Percentiles rank a stretch among this genome's conserved stretches.
Evolutionary conservation across 92 coral and sea anemone genomes (phyloP).

Genomic region (Umimayanthus kanabou): DNA sequence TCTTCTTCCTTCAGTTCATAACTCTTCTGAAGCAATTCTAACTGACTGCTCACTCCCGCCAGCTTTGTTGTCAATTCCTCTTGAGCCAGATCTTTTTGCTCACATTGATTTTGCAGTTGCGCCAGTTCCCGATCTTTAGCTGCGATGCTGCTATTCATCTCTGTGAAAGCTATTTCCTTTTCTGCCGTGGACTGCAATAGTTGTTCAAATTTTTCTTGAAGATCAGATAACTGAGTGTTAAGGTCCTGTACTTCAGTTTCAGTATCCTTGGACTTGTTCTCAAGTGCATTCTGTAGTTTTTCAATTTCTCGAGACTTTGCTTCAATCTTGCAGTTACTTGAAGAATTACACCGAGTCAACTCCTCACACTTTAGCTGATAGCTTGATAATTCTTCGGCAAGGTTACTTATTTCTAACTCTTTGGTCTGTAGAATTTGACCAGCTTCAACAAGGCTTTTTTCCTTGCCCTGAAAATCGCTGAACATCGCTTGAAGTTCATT

Average conservation of each 20-base stretch:
- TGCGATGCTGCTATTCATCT: neutral
- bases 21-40: slow-evolving; percentile 19
- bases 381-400: slow-evolving; percentile 11
- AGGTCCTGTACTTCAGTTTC: slow-evolving; percentile 56
- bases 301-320: slow-evolving; percentile 44
- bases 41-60: neutral
- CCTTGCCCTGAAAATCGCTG: neutral
- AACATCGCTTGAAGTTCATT: slow-evolving; percentile 15
- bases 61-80: neutral
- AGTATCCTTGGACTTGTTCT: slow-evolving; percentile 39
- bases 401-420: slow-evolving; percentile 2
- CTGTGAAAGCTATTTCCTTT: slow-evolving; percentile 14
- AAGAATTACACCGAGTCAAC: slow-evolving; percentile 9
- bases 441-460: slow-evolving; percentile 23
- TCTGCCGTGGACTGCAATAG: slow-evolving; percentile 14
- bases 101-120: neutral
- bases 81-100: neutral
- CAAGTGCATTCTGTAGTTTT: slow-evolving; percentile 41
- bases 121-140: slow-evolving; percentile 13
- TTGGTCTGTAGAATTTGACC: slow-evolving; percentile 12
- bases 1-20: slow-evolving; percentile 16
- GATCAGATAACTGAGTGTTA: slow-evolving; percentile 30
- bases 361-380: slow-evolving; percentile 26
- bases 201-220: slow-evolving; percentile 22
- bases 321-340: slow-evolving; percentile 35